phyloP scores from a whole-genome alignment of 1,140 invertebrate species.

The Drosophila orena region DNA sequence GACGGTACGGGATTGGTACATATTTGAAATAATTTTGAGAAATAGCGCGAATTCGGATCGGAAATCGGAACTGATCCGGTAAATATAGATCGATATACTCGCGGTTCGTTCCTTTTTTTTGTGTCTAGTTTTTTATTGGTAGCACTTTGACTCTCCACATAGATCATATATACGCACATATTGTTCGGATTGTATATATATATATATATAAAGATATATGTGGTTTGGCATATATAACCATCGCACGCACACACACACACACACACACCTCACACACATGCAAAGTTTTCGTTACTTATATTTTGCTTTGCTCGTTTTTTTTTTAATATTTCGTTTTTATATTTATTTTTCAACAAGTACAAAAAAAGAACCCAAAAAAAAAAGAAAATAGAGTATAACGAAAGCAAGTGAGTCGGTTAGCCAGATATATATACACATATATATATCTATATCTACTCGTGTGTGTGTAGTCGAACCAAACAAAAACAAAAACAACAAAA shows the following conservation, averaged over 20 bases:
- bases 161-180: slow-evolving; percentile 36
- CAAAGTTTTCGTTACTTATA: slow-evolving; percentile 41
- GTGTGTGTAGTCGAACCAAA: slow-evolving; percentile 64
- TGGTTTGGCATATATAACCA: slow-evolving; percentile 52
- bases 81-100: slow-evolving; percentile 44
- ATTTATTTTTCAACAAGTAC: slow-evolving; percentile 42
- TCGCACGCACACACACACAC: slow-evolving; percentile 59
- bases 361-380: slow-evolving; percentile 48
- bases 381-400: slow-evolving; percentile 38
- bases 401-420: slow-evolving; percentile 34
- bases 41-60: slow-evolving; percentile 42
- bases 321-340: slow-evolving; percentile 24
- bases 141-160: slow-evolving; percentile 27
- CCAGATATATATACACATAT: slow-evolving; percentile 31
- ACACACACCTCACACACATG: slow-evolving; percentile 58
- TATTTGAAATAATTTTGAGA: slow-evolving; percentile 73
- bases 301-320: slow-evolving; percentile 34
- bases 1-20: slow-evolving; percentile 54
- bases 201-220: slow-evolving; percentile 32
- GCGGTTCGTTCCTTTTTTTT: slow-evolving; percentile 8
- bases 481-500: slow-evolving; percentile 78
- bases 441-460: slow-evolving; percentile 39
- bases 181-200: slow-evolving; percentile 25
- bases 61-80: slow-evolving; percentile 47
- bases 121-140: slow-evolving; percentile 24